Conservation (phyloP, 2,113 vertebrate genomes). For the Natator depressus region DNA sequence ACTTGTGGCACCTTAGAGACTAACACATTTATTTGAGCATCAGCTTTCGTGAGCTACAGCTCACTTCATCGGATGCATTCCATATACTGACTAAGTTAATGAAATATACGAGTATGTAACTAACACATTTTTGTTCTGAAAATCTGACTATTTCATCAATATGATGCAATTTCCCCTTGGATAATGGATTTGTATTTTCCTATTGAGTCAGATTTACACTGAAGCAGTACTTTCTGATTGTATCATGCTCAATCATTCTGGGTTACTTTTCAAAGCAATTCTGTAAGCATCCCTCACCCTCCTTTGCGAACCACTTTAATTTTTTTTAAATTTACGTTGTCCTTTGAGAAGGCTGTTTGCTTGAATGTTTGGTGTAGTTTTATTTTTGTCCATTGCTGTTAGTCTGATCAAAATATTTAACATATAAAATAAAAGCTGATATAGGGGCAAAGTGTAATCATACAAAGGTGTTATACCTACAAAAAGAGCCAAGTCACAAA, state of each 20-base stretch:
- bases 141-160: neutral
- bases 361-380: neutral
- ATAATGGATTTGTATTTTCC: neutral
- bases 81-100: neutral
- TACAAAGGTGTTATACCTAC: slow-evolving; percentile 46
- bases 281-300: neutral
- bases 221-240: neutral
- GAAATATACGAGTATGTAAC: neutral
- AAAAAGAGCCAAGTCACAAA: slow-evolving; percentile 44
- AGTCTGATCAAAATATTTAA: neutral
- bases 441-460: slow-evolving; percentile 23
- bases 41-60: no score
- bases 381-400: neutral
- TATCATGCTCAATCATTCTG: neutral
- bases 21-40: no score
- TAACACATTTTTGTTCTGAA: neutral
- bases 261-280: neutral
- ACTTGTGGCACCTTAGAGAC: no score
- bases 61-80: no score
- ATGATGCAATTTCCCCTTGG: neutral
- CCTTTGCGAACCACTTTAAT: neutral
- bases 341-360: neutral
- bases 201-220: neutral
- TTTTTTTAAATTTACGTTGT: neutral
- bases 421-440: neutral